Percentiles rank a stretch among this genome's conserved stretches.
Evolutionary conservation across 1,140 invertebrate genomes (phyloP).

Genomic region (Hormaphis cornu): DNA sequence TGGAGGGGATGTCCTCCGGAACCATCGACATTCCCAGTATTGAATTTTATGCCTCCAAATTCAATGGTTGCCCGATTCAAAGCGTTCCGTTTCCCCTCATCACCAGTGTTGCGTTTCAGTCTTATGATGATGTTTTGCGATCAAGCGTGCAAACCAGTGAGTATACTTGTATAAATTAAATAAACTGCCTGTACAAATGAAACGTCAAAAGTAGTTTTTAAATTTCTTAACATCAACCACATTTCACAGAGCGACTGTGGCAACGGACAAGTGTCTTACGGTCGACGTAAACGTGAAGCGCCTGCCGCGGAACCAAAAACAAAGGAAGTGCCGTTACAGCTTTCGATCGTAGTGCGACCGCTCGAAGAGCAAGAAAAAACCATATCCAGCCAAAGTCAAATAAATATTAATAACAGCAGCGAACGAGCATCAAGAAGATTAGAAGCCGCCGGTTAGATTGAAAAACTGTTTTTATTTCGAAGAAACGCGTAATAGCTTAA

Average conservation of each 20-base stretch:
- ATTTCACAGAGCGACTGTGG: constrained; percentile 40
- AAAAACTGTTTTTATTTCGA: not conserved
- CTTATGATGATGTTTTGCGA: constrained; percentile 60
- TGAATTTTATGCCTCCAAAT: constrained; percentile 42
- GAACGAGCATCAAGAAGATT: constrained; percentile 1
- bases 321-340: constrained; percentile 41
- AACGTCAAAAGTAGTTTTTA: too few species aligned
- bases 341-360: constrained; percentile 42
- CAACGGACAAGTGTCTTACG: constrained; percentile 39
- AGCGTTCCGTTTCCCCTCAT: constrained; percentile 62
- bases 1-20: constrained; percentile 50
- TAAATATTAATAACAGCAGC: not conserved
- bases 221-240: not conserved
- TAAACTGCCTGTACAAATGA: not conserved
- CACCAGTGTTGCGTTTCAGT: constrained; percentile 56
- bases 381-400: constrained; percentile 3
- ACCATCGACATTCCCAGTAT: constrained; percentile 46
- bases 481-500: not conserved
- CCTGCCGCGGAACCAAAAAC: constrained; percentile 32
- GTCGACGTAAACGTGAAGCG: constrained; percentile 39
- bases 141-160: constrained; percentile 50
- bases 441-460: not conserved
- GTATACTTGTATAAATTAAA: constrained; percentile 31
- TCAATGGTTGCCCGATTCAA: constrained; percentile 46
- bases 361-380: constrained; percentile 14